These are phyloP conservation scores for Megaceryle maxima DNA, from an alignment of 2,113 vertebrate species.

Conservation along the genomic window DNA sequence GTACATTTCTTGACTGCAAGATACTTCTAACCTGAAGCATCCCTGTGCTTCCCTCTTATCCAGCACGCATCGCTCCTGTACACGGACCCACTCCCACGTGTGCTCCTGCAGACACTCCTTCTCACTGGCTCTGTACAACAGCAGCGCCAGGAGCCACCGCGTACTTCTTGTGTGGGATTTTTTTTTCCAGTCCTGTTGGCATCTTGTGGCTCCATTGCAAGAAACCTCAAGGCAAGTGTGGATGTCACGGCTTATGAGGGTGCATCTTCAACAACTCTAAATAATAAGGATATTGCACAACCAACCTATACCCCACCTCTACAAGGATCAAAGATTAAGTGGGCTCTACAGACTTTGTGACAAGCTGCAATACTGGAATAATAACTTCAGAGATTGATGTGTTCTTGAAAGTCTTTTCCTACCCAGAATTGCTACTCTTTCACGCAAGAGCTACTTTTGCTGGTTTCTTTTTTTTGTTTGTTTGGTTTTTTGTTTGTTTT, in stretches of 20 bases:
- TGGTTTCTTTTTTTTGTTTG: background rate
- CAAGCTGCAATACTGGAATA: background rate
- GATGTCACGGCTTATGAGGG: background rate
- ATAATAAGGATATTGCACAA: background rate
- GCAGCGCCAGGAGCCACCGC: accelerated
- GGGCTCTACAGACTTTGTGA: background rate
- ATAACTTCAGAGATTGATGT: background rate
- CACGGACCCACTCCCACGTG: accelerated
- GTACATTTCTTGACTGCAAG: no score
- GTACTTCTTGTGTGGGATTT: background rate
- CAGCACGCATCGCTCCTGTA: accelerated
- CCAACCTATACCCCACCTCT: no score
- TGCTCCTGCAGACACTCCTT: no score
- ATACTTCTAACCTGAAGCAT: background rate
- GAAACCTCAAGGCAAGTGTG: background rate
- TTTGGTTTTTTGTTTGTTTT: no score
- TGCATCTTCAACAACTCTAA: background rate
- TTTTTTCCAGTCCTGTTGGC: background rate
- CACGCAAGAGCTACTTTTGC: background rate
- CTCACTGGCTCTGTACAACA: background rate
- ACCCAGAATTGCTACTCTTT: background rate
- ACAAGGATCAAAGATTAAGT: background rate
- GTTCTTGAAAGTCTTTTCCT: background rate
- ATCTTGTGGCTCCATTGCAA: background rate
- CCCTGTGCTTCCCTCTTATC: background rate